A percentile compares a stretch with the other conserved stretches of the same genome.
Conservation (phyloP, 2,113 vertebrate genomes). For the Nanorana parkeri region DNA sequence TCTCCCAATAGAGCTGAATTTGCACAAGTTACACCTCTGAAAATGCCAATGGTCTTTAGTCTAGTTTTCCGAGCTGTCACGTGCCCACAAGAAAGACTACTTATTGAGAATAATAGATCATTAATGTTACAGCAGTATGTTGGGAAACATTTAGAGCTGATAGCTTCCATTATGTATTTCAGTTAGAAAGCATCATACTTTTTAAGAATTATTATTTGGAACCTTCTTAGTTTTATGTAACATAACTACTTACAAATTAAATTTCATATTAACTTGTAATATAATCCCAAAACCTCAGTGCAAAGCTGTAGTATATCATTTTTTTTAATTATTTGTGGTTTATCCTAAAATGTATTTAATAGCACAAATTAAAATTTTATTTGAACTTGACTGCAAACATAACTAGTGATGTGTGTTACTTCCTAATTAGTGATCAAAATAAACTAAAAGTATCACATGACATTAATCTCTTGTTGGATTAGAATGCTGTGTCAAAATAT, state of each 20-base stretch:
- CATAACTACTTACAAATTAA: conserved; percentile 10
- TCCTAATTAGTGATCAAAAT: neutral
- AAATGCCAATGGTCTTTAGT: conserved; percentile 92
- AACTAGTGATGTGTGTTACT: neutral
- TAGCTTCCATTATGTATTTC: neutral
- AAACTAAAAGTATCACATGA: neutral
- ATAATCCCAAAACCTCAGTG: neutral
- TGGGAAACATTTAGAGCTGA: neutral
- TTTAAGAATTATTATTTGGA: neutral
- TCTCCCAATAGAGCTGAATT: conserved; percentile 96
- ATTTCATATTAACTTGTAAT: neutral
- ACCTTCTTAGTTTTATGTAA: neutral
- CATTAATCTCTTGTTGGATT: no score
- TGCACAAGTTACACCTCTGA: conserved; percentile 89
- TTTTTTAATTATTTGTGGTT: no score
- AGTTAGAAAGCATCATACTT: neutral
- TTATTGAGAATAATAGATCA: conserved; percentile 79
- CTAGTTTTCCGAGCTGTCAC: conserved; percentile 90
- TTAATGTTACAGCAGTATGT: conserved; percentile 67
- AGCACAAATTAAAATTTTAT: no score
- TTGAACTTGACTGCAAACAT: neutral
- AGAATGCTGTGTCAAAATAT: no score
- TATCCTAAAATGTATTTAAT: neutral
- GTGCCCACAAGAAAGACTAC: conserved; percentile 78
- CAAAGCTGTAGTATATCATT: neutral